These are phyloP conservation scores for Ditylenchus weischeri DNA, from an alignment of 2,888 invertebrate species.

Conservation along the genomic window DNA sequence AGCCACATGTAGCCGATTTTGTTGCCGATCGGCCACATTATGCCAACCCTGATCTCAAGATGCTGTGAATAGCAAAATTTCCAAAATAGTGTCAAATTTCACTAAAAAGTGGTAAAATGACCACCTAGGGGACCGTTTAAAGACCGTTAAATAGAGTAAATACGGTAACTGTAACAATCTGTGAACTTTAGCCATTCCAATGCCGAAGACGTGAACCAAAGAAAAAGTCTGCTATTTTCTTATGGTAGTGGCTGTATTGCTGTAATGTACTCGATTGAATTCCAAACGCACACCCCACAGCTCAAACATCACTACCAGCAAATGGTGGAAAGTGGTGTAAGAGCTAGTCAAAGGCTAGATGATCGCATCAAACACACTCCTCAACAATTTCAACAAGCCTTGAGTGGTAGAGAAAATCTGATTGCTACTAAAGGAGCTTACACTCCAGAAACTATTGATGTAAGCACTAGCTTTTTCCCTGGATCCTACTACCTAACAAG, in stretches of 20 bases:
- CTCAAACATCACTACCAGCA: no score
- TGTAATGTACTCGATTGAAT: constrained; percentile 43
- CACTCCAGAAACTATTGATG: no score
- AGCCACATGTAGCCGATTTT: no score
- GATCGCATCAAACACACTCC: constrained; percentile 36
- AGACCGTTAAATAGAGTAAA: no score
- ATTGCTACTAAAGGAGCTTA: constrained; percentile 15
- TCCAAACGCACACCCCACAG: constrained; percentile 23
- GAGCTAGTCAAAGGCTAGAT: constrained; percentile 38
- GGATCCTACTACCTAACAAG: constrained; percentile 4
- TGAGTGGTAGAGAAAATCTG: constrained; percentile 39
- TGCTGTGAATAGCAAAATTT: no score
- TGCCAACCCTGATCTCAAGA: no score
- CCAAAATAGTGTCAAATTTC: no score
- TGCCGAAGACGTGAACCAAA: constrained; percentile 13
- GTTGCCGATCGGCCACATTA: no score
- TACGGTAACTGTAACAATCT: no score
- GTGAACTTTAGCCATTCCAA: constrained; percentile 19
- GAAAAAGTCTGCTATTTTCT: constrained; percentile 83
- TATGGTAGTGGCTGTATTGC: constrained; percentile 90
- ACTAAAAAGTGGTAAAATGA: no score
- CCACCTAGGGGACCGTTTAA: no score
- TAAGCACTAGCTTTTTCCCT: background rate
- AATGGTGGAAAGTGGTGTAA: constrained; percentile 31
- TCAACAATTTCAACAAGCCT: constrained; percentile 41